These are phyloP conservation scores for Brienomyrus longianalis DNA, from an alignment of 2,113 vertebrate genomes.

Conservation along the genomic window DNA sequence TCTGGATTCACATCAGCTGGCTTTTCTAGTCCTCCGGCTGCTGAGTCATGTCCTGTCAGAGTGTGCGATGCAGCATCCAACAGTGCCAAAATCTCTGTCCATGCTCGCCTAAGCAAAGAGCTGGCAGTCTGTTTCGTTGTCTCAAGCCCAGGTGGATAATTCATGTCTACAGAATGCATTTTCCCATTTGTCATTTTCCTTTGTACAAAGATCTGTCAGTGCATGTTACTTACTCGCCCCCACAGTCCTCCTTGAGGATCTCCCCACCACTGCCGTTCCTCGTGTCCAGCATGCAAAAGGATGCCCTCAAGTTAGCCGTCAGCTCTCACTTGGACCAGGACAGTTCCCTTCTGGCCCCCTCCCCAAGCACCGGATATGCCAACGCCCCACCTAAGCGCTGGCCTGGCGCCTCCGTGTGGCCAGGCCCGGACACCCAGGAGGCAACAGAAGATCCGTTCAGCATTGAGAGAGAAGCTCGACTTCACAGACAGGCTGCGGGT, in stretches of 20 bases:
- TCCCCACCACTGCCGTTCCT: conserved; percentile 89
- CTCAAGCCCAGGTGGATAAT: background rate
- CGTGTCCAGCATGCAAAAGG: conserved; percentile 74
- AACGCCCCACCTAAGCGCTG: conserved; percentile 76
- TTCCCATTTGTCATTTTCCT: background rate
- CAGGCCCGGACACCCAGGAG: conserved; percentile 78
- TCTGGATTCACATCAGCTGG: background rate
- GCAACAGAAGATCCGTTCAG: conserved; percentile 84
- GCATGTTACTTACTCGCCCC: background rate
- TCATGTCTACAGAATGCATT: conserved; percentile 1
- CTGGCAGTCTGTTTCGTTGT: background rate
- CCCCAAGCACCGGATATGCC: conserved; percentile 60
- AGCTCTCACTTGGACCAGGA: conserved; percentile 79
- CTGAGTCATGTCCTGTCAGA: conserved; percentile 13
- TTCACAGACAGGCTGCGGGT: conserved; percentile 95
- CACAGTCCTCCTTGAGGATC: conserved; percentile 85
- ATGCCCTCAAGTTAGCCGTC: conserved; percentile 73
- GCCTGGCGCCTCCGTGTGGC: conserved; percentile 83
- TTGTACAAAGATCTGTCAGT: conserved; percentile 2
- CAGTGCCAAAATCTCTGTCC: background rate
- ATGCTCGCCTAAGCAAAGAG: background rate
- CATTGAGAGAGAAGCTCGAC: conserved; percentile 90
- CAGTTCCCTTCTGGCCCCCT: conserved; percentile 71
- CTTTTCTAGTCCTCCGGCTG: background rate
- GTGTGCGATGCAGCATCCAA: background rate